Evolutionary conservation across 2,888 invertebrate genomes (phyloP).

Genomic region (Celastrina argiolus): DNA sequence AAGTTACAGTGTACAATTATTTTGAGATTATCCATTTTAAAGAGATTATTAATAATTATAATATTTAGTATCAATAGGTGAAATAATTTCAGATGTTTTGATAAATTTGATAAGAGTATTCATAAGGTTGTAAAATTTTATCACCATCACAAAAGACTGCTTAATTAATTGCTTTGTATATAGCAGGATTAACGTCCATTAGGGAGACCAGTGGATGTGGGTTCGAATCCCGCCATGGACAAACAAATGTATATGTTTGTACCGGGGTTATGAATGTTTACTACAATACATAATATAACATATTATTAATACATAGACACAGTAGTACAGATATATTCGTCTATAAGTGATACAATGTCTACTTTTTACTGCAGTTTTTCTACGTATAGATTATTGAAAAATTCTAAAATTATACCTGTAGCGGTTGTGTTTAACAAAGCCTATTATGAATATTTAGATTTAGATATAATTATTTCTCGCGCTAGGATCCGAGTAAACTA

Average conservation of each 20-base stretch:
- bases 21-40: not conserved
- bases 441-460: not conserved
- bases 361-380: not conserved
- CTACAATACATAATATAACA: not conserved
- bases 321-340: conserved; percentile 5
- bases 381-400: not conserved
- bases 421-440: not conserved
- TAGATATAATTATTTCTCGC: not conserved
- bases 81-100: not conserved
- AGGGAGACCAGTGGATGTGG: too few species aligned
- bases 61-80: not conserved
- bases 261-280: conserved; percentile 15
- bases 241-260: conserved; percentile 11
- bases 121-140: conserved; percentile 13
- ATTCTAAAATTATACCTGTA: not conserved
- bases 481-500: not conserved
- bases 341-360: not conserved
- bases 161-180: conserved; percentile 10
- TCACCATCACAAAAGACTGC: conserved; percentile 20
- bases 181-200: conserved; percentile 1
- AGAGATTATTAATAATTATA: not conserved
- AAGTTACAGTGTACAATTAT: not conserved
- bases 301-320: not conserved
- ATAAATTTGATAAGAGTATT: conserved; percentile 9
- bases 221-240: too few species aligned